These are phyloP conservation scores for Drosophila nikananu DNA, from an alignment of 1,140 invertebrate genomes.

Conservation along the genomic window DNA sequence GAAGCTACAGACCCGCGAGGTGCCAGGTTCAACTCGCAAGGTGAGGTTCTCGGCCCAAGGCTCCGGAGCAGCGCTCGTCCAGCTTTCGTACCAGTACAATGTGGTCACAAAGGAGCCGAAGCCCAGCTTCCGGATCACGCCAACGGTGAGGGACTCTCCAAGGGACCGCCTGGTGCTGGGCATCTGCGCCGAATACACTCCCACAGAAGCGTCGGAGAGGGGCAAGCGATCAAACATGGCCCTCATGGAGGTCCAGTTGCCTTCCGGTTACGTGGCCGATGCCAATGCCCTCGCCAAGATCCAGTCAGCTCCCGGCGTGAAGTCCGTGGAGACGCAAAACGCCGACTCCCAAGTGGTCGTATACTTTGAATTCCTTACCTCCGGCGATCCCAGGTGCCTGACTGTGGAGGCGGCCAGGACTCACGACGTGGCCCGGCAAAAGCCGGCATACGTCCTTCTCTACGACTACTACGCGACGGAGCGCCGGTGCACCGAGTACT, in stretches of 20 bases:
- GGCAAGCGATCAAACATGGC: conserved; percentile 91
- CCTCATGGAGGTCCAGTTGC: conserved; percentile 93
- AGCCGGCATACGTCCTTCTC: conserved; percentile 92
- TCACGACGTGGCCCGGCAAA: conserved; percentile 93
- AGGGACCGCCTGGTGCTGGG: conserved; percentile 90
- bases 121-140: conserved; percentile 92
- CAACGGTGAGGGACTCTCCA: conserved; percentile 90
- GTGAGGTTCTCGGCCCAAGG: conserved; percentile 89
- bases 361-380: conserved; percentile 93
- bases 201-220: conserved; percentile 9
- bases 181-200: conserved; percentile 87
- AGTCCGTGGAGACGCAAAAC: conserved; percentile 91
- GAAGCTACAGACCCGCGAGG: conserved; percentile 82
- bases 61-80: conserved; percentile 90
- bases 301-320: conserved; percentile 50
- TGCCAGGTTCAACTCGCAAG: conserved; percentile 42
- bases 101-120: conserved; percentile 91
- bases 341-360: conserved; percentile 91
- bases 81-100: conserved; percentile 93
- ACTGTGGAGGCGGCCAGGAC: conserved; percentile 92
- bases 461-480: conserved; percentile 96
- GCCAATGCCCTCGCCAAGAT: conserved; percentile 56
- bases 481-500: conserved; percentile 90
- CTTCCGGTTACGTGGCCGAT: conserved; percentile 91
- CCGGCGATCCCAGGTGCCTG: conserved; percentile 90